A percentile compares a stretch with the other conserved stretches of the same genome.
These are phyloP conservation scores for Pseudocheirus occidentalis DNA, from an alignment of 2,797 vertebrate species.

Conservation along the genomic window DNA sequence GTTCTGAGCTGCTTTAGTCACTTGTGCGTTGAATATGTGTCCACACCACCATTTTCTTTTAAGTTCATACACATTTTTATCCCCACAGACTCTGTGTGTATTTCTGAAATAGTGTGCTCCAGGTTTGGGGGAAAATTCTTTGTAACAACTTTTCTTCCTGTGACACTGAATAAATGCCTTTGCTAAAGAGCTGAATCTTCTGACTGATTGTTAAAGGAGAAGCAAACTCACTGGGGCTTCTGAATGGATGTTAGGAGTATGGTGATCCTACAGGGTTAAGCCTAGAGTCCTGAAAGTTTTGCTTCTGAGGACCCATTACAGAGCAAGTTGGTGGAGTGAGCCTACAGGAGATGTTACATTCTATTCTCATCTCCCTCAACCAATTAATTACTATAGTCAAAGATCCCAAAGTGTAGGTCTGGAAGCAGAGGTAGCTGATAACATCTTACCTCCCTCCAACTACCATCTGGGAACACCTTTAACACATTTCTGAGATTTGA, in stretches of 20 bases:
- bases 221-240: not conserved
- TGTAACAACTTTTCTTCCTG: not conserved
- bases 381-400: not conserved
- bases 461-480: not conserved
- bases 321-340: not conserved
- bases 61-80: not conserved
- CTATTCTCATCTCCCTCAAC: not conserved
- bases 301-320: not conserved
- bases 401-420: not conserved
- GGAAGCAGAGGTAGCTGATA: not conserved
- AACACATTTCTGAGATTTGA: not conserved
- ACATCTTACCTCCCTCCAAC: not conserved
- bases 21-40: too few relatives aligned
- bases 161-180: not conserved
- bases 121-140: not conserved
- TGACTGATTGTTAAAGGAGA: not conserved
- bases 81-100: not conserved
- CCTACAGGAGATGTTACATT: not conserved
- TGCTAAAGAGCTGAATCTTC: not conserved
- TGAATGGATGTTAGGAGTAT: not conserved
- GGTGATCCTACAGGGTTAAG: not conserved
- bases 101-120: not conserved
- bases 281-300: not conserved
- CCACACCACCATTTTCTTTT: not conserved
- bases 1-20: too few relatives aligned